Conservation (phyloP, 2,888 invertebrate genomes). For the Caenorhabditis wallacei region DNA sequence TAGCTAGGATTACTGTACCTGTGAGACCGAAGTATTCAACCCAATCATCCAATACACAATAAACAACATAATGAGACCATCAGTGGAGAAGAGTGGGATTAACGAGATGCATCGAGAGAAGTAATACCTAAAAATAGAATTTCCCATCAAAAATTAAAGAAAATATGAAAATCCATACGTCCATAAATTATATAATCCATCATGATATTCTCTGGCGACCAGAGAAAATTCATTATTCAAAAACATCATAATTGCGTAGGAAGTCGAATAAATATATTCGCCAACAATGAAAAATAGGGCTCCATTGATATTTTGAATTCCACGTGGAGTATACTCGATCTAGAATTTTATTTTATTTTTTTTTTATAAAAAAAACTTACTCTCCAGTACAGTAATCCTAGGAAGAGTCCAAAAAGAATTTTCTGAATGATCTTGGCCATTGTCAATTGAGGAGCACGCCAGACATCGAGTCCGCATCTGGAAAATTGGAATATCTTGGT, state of each 20-base stretch:
- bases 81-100: constrained; percentile 84
- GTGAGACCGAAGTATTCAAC: constrained; percentile 41
- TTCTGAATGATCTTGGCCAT: constrained; percentile 79
- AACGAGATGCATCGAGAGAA: constrained; percentile 76
- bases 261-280: constrained; percentile 88
- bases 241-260: constrained; percentile 23
- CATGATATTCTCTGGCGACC: constrained; percentile 92
- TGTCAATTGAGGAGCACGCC: constrained; percentile 71
- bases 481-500: background rate
- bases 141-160: background rate
- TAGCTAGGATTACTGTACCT: constrained; percentile 33
- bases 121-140: constrained; percentile 70
- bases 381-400: constrained; percentile 89
- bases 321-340: constrained; percentile 49
- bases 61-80: constrained; percentile 90
- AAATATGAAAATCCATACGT: constrained; percentile 4
- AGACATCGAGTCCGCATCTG: constrained; percentile 74
- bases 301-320: constrained; percentile 97
- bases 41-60: constrained; percentile 94
- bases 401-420: constrained; percentile 85
- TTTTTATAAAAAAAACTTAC: constrained; percentile 21
- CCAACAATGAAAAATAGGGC: constrained; percentile 93
- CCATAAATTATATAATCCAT: constrained; percentile 85
- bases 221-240: constrained; percentile 87
- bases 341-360: too few relatives aligned